These are phyloP conservation scores for Furcifer pardalis DNA, from an alignment of 2,797 vertebrate species.

Conservation along the genomic window DNA sequence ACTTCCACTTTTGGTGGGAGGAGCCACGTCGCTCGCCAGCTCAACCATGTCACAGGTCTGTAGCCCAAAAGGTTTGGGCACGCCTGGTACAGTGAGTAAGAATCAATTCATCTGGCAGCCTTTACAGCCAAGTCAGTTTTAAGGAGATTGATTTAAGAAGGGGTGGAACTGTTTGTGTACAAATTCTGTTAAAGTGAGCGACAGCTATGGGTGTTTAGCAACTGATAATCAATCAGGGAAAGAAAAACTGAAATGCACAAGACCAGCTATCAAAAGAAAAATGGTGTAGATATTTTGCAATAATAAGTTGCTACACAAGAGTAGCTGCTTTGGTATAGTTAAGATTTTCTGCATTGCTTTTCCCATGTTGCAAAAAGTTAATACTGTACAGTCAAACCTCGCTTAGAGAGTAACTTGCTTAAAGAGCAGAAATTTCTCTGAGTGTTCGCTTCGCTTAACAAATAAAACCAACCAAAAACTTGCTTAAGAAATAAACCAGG, in stretches of 20 bases:
- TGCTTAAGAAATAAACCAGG: too few relatives aligned
- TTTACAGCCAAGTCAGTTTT: neutral
- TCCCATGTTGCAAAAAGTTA: neutral
- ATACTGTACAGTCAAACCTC: too few relatives aligned
- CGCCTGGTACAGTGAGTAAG: neutral
- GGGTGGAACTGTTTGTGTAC: neutral
- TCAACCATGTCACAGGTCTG: too few relatives aligned
- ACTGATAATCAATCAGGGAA: neutral
- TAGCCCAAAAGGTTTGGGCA: too few relatives aligned
- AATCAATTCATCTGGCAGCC: neutral
- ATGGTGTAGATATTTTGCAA: neutral
- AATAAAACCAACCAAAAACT: too few relatives aligned
- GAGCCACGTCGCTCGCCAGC: too few relatives aligned
- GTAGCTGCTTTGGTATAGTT: too few relatives aligned
- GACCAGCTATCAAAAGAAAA: neutral
- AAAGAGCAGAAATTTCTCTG: too few relatives aligned
- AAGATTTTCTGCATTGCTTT: neutral
- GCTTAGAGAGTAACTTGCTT: too few relatives aligned
- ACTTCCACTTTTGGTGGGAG: too few relatives aligned
- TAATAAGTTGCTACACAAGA: neutral
- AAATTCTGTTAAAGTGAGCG: neutral
- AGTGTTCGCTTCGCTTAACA: too few relatives aligned
- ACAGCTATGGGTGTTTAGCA: neutral
- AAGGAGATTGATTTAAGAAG: neutral
- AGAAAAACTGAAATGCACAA: neutral